phyloP scores from a whole-genome alignment of 2,113 vertebrate genomes.

The Arothron firmamentum region DNA sequence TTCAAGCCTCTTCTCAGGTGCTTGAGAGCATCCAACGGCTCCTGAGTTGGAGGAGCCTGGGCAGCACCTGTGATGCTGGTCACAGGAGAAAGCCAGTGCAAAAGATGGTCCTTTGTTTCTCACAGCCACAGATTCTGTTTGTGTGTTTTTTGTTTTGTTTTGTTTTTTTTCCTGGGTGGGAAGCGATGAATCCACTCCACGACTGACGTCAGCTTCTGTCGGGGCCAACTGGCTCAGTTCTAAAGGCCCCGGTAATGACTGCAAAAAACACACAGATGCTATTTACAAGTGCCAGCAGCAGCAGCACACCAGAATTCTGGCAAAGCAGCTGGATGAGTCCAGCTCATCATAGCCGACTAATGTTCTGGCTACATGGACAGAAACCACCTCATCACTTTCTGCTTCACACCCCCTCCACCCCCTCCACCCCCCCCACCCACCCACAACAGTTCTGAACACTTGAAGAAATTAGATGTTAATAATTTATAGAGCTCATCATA shows the following conservation, averaged over 20 bases:
- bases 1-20: constrained; percentile 11
- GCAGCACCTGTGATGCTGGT: constrained; percentile 26
- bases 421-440: neutral
- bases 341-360: constrained; percentile 31
- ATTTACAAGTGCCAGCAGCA: constrained; percentile 5
- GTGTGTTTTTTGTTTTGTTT: no score
- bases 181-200: constrained; percentile 32
- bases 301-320: constrained; percentile 13
- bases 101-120: constrained; percentile 35
- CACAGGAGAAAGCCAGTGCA: constrained; percentile 30
- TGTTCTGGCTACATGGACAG: constrained; percentile 21
- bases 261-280: constrained; percentile 25
- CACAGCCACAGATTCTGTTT: constrained; percentile 24
- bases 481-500: constrained; percentile 9
- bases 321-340: constrained; percentile 11
- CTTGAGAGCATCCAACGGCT: constrained; percentile 14
- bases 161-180: neutral
- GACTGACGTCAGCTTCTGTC: constrained; percentile 19
- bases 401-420: neutral
- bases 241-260: constrained; percentile 28
- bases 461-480: constrained; percentile 7
- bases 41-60: constrained; percentile 16
- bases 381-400: constrained; percentile 23
- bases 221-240: constrained; percentile 18
- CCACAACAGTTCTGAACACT: constrained; percentile 1